These are phyloP conservation scores for Periplaneta americana DNA, from an alignment of 1,140 invertebrate species.

Conservation along the genomic window DNA sequence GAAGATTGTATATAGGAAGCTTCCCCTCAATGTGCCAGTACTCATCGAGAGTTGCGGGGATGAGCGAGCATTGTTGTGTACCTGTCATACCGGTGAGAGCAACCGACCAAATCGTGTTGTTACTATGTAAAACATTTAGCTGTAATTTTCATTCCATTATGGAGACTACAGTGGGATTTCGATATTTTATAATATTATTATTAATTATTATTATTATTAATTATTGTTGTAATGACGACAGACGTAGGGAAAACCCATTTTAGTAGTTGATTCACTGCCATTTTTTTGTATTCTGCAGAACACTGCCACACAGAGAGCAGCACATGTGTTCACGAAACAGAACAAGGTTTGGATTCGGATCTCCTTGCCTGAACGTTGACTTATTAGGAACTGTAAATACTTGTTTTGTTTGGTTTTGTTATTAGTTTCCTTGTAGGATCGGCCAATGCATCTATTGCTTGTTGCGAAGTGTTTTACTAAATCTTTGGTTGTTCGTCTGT, in stretches of 20 bases:
- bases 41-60: not conserved
- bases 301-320: conserved; percentile 3
- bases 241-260: not conserved
- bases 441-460: not conserved
- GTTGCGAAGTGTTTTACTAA: not conserved
- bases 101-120: not conserved
- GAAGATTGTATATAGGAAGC: not conserved
- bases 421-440: not conserved
- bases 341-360: not conserved
- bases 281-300: conserved; percentile 7
- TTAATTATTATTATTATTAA: not conserved
- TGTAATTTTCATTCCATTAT: not conserved
- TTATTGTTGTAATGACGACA: not conserved
- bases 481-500: not conserved
- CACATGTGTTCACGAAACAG: not conserved
- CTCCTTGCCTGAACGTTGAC: not conserved
- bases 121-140: not conserved
- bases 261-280: conserved; percentile 3
- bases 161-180: not conserved
- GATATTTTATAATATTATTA: not conserved
- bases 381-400: not conserved
- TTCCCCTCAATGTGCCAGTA: not conserved
- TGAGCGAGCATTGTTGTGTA: not conserved
- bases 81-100: not conserved
- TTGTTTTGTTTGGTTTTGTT: conserved; percentile 4